Conservation (phyloP, 2,113 vertebrate species). For the Xenopus borealis region DNA sequence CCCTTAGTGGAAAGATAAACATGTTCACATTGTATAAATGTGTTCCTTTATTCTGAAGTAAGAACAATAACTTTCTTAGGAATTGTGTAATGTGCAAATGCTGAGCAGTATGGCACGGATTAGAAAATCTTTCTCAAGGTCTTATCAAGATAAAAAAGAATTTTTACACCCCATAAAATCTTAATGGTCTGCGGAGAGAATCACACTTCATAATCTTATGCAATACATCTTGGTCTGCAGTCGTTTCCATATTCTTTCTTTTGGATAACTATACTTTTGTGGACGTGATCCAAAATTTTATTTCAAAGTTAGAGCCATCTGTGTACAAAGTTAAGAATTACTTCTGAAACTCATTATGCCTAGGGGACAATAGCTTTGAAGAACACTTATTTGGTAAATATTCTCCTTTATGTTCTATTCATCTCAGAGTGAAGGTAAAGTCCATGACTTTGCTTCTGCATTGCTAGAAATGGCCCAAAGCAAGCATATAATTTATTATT, state of each 20-base stretch:
- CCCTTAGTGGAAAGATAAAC: too few species aligned
- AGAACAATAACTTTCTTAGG: too few species aligned
- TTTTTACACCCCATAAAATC: too few species aligned
- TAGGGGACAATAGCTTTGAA: conserved; percentile 12
- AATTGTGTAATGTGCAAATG: too few species aligned
- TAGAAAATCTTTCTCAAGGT: too few species aligned
- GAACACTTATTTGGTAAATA: conserved; percentile 15
- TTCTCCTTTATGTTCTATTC: background rate
- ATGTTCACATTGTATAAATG: too few species aligned
- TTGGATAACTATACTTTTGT: conserved; percentile 6
- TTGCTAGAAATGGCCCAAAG: background rate
- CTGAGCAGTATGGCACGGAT: too few species aligned
- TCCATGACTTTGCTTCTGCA: background rate
- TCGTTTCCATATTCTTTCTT: too few species aligned
- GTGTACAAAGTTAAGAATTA: conserved; percentile 13
- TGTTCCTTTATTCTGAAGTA: too few species aligned
- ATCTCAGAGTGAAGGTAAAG: background rate
- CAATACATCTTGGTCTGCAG: background rate
- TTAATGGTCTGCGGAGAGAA: too few species aligned
- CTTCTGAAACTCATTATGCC: conserved; percentile 5
- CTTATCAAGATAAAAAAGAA: too few species aligned
- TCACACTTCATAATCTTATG: conserved; percentile 4
- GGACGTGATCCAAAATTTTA: background rate
- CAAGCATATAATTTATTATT: background rate
- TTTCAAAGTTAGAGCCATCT: background rate